phyloP scores from a whole-genome alignment of 2,797 vertebrate species.

The Allobates femoralis region DNA sequence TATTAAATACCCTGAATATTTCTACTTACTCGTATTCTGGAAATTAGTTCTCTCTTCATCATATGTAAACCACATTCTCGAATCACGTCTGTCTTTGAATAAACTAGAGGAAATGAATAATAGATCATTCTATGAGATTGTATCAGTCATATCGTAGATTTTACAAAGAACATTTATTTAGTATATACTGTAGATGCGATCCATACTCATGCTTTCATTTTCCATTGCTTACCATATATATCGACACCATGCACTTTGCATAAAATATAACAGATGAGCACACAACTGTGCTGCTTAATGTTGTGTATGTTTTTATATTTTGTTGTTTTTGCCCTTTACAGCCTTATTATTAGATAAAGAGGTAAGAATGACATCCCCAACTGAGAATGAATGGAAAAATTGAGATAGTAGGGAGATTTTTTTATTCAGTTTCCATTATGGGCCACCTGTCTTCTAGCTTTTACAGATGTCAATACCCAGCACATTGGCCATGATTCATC shows the following conservation, averaged over 20 bases:
- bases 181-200: neutral
- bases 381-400: neutral
- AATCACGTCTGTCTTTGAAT: neutral
- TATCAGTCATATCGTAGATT: neutral
- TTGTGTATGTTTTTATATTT: too few species aligned
- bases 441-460: too few species aligned
- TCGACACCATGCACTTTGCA: too few species aligned
- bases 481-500: too few species aligned
- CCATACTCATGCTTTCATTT: neutral
- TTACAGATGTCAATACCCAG: too few species aligned
- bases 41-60: constrained; percentile 51
- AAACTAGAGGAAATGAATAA: constrained; percentile 7
- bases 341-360: neutral
- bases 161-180: neutral
- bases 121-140: neutral
- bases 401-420: neutral
- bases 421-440: too few species aligned
- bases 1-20: neutral
- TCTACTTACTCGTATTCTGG: constrained; percentile 38
- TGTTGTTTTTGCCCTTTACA: neutral
- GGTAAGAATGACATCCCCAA: neutral
- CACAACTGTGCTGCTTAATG: too few species aligned
- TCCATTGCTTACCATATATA: neutral
- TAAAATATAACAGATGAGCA: too few species aligned
- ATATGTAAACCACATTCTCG: constrained; percentile 46